Percentiles rank a stretch among this genome's conserved stretches.
Evolutionary conservation across 2,888 invertebrate species (phyloP).

Genomic region (Tinea semifulvella): DNA sequence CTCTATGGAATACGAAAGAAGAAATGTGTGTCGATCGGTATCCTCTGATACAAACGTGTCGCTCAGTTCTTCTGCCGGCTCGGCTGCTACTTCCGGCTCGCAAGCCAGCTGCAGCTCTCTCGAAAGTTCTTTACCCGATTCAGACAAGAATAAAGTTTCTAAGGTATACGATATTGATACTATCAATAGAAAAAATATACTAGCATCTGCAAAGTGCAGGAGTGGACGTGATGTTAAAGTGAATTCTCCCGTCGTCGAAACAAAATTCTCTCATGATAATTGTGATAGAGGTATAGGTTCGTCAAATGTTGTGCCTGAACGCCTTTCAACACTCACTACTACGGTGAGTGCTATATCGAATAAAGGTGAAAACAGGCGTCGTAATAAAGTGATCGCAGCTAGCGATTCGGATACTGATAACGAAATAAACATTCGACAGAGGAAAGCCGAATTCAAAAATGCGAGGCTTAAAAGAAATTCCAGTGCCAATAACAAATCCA

Average conservation of each 20-base stretch:
- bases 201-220: slow-evolving; percentile 86
- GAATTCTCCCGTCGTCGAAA: slow-evolving; percentile 76
- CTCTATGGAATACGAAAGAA: slow-evolving; percentile 57
- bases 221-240: slow-evolving; percentile 80
- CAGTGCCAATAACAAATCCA: slow-evolving; percentile 45
- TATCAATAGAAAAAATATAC: slow-evolving; percentile 85
- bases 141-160: slow-evolving; percentile 73
- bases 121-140: slow-evolving; percentile 71
- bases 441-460: slow-evolving; percentile 56
- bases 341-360: slow-evolving; percentile 61
- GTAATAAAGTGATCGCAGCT: slow-evolving; percentile 53
- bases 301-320: slow-evolving; percentile 55
- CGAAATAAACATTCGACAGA: slow-evolving; percentile 48
- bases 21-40: slow-evolving; percentile 71
- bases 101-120: slow-evolving; percentile 75
- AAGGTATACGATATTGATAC: slow-evolving; percentile 85
- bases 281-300: slow-evolving; percentile 59
- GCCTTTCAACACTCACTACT: slow-evolving; percentile 63
- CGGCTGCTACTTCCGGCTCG: slow-evolving; percentile 77
- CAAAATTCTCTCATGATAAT: slow-evolving; percentile 73
- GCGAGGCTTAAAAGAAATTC: slow-evolving; percentile 54
- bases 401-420: slow-evolving; percentile 51
- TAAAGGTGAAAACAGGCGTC: slow-evolving; percentile 59
- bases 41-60: slow-evolving; percentile 79
- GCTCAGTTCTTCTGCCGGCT: slow-evolving; percentile 73